phyloP scores from a whole-genome alignment of 2,888 invertebrate genomes.

The Lampropteryx suffumata region DNA sequence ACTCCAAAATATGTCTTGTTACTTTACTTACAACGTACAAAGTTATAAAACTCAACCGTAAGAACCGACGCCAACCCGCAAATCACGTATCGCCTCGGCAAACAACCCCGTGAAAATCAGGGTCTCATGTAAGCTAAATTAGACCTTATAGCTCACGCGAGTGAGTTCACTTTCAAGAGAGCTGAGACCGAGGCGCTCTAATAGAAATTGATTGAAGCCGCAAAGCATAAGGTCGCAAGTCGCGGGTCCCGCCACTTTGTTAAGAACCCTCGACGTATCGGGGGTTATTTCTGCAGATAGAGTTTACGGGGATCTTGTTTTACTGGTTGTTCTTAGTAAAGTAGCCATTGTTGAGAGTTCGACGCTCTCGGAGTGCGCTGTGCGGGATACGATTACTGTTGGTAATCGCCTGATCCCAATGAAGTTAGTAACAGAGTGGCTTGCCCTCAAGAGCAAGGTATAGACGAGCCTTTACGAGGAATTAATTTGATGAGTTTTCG shows the following conservation, averaged over 20 bases:
- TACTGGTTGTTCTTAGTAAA: conserved; percentile 44
- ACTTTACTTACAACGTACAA: conserved; percentile 40
- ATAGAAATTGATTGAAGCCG: conserved; percentile 75
- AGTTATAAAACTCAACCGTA: conserved; percentile 53
- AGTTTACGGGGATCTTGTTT: conserved; percentile 41
- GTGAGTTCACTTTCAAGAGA: conserved; percentile 50
- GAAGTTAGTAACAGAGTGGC: conserved; percentile 72
- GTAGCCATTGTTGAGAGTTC: conserved; percentile 53
- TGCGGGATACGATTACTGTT: conserved; percentile 71
- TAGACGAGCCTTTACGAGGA: conserved; percentile 34
- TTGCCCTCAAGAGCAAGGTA: conserved; percentile 43
- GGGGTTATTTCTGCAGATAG: conserved; percentile 29
- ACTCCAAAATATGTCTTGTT: conserved; percentile 44
- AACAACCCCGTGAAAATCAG: conserved; percentile 62
- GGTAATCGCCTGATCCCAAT: conserved; percentile 78
- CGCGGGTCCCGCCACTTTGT: conserved; percentile 30
- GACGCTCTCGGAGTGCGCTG: conserved; percentile 54
- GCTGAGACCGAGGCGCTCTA: conserved; percentile 50
- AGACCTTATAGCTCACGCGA: conserved; percentile 53
- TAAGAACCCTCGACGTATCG: conserved; percentile 32
- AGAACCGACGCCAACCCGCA: conserved; percentile 55
- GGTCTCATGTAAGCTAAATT: conserved; percentile 54
- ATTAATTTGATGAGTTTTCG: conserved; percentile 23
- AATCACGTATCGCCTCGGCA: conserved; percentile 77
- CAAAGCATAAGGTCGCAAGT: conserved; percentile 67